These are phyloP conservation scores for Leptinotarsa lineolata DNA, from an alignment of 1,140 invertebrate species.

Conservation along the genomic window DNA sequence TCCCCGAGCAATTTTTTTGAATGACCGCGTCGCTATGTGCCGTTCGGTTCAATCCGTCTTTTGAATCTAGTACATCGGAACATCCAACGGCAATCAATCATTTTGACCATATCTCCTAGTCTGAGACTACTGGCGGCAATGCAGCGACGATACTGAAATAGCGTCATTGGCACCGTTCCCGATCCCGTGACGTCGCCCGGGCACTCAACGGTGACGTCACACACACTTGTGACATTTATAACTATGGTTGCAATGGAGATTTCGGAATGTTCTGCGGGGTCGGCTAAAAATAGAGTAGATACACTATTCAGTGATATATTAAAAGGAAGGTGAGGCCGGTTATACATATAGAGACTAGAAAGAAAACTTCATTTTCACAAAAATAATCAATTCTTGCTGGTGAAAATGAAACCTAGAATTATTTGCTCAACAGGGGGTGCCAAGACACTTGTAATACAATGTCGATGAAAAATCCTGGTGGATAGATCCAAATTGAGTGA, in stretches of 20 bases:
- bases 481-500: too few relatives aligned
- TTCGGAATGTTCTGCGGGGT: not conserved
- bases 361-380: too few relatives aligned
- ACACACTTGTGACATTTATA: constrained; percentile 3
- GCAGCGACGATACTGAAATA: not conserved
- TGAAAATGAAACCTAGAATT: too few relatives aligned
- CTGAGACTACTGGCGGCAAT: not conserved
- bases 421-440: too few relatives aligned
- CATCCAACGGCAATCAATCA: not conserved
- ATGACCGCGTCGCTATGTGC: not conserved
- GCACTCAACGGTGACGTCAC: constrained; percentile 2
- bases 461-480: too few relatives aligned
- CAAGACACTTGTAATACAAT: too few relatives aligned
- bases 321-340: not conserved
- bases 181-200: constrained; percentile 3
- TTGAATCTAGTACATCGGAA: not conserved
- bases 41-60: not conserved
- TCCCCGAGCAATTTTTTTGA: too few relatives aligned
- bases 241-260: not conserved
- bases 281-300: not conserved
- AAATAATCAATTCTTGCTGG: too few relatives aligned
- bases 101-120: not conserved
- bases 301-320: not conserved
- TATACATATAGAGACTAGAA: not conserved
- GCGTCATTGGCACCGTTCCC: not conserved